Percentiles rank a stretch among this genome's conserved stretches.
These are phyloP conservation scores for Cyclophora albipunctata DNA, from an alignment of 2,888 invertebrate genomes.

Conservation along the genomic window DNA sequence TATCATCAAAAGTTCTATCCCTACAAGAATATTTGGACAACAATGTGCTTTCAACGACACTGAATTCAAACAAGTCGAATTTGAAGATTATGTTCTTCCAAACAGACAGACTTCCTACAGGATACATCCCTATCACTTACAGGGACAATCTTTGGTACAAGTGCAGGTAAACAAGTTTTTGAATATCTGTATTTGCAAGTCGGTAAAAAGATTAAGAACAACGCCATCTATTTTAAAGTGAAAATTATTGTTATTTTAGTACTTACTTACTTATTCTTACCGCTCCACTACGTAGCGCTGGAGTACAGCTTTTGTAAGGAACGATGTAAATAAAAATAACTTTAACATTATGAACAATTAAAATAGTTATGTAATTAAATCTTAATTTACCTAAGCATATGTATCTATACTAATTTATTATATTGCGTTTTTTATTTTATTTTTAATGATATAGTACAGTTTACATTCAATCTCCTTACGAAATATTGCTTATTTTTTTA, in stretches of 20 bases:
- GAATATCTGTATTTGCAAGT: not conserved
- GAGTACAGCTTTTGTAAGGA: no score
- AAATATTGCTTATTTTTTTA: conserved; percentile 18
- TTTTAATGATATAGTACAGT: no score
- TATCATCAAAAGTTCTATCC: conserved; percentile 49
- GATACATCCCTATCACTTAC: conserved; percentile 65
- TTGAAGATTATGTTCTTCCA: conserved; percentile 77
- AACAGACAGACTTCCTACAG: conserved; percentile 65
- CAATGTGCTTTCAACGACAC: conserved; percentile 59
- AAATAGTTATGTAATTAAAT: no score
- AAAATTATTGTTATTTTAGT: not conserved
- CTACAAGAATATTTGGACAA: conserved; percentile 51
- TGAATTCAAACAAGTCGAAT: conserved; percentile 46
- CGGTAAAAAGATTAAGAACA: not conserved
- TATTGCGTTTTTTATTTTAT: no score
- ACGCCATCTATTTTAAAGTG: not conserved
- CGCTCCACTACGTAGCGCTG: no score
- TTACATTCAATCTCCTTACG: not conserved
- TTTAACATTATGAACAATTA: no score
- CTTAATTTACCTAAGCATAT: no score
- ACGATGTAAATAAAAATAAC: no score
- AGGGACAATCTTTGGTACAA: conserved; percentile 41
- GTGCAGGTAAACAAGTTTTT: conserved; percentile 36
- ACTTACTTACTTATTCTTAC: no score
- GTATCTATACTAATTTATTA: no score